A percentile compares a stretch with the other conserved stretches of the same genome.
Evolutionary conservation across 2,888 invertebrate species (phyloP).

Genomic region (Kryphioiulus occultus): DNA sequence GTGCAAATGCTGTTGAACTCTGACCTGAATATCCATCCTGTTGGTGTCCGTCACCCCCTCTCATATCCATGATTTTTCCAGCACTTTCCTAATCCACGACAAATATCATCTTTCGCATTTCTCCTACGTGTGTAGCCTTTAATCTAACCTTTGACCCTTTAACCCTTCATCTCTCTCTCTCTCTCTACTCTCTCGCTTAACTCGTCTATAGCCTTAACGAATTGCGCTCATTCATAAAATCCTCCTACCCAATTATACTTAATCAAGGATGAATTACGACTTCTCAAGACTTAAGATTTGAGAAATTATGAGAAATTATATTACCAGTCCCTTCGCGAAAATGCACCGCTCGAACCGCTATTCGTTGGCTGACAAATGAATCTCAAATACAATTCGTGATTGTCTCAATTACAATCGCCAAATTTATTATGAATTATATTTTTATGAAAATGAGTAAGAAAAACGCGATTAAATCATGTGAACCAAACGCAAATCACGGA

Average conservation of each 20-base stretch:
- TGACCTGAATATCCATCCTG: conserved; percentile 10
- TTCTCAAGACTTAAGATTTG: background rate
- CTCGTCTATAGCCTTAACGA: conserved; percentile 1
- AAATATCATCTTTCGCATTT: conserved; percentile 17
- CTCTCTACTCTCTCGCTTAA: background rate
- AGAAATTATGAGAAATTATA: background rate
- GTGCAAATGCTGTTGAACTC: conserved; percentile 39
- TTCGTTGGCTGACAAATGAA: background rate
- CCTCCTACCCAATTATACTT: background rate
- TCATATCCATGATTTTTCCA: conserved; percentile 27
- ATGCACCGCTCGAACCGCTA: background rate
- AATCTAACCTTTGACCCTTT: background rate
- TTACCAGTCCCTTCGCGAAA: background rate
- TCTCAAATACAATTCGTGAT: background rate
- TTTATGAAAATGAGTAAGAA: background rate
- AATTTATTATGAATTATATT: background rate
- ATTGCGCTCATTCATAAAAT: conserved; percentile 28
- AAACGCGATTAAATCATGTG: background rate
- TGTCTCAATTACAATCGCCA: background rate
- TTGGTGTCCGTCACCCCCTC: conserved; percentile 15
- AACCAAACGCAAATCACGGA: background rate
- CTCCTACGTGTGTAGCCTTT: background rate
- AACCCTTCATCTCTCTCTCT: background rate
- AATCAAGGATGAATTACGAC: background rate
- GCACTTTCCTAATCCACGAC: conserved; percentile 27